These are phyloP conservation scores for Falcunculus frontatus DNA, from an alignment of 2,113 vertebrate genomes.

Conservation along the genomic window DNA sequence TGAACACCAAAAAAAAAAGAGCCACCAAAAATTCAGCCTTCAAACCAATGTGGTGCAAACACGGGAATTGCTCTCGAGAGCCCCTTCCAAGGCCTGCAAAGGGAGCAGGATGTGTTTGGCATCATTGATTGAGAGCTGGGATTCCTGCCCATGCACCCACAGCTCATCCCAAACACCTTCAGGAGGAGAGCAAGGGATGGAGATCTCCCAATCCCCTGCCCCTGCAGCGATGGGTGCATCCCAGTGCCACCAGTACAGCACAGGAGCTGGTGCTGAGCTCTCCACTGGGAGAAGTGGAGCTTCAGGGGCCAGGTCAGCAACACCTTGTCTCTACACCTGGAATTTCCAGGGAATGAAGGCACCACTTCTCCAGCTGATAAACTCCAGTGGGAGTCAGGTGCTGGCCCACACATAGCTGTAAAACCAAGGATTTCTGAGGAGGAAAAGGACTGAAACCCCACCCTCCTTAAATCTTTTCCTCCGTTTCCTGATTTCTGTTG, in stretches of 20 bases:
- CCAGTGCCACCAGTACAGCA: background rate
- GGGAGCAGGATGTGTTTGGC: background rate
- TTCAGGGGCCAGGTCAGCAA: background rate
- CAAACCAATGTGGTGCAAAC: background rate
- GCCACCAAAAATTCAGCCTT: background rate
- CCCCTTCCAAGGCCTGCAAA: background rate
- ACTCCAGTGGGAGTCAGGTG: background rate
- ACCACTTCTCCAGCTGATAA: background rate
- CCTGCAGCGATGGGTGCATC: fast-evolving
- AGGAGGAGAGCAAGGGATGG: background rate
- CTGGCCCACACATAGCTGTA: background rate
- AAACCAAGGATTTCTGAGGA: background rate
- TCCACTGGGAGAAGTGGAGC: background rate
- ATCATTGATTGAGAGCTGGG: background rate
- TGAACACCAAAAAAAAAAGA: background rate
- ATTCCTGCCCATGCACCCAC: background rate
- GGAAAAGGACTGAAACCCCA: background rate
- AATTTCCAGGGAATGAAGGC: background rate
- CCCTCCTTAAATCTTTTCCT: background rate
- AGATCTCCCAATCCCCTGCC: background rate
- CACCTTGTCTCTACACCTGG: background rate
- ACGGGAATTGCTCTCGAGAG: background rate
- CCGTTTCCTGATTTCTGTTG: background rate
- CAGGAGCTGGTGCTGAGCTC: background rate
- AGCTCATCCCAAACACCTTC: background rate